Evolutionary conservation across 1,140 invertebrate species (phyloP).

Genomic region (Brachystomella parvula): DNA sequence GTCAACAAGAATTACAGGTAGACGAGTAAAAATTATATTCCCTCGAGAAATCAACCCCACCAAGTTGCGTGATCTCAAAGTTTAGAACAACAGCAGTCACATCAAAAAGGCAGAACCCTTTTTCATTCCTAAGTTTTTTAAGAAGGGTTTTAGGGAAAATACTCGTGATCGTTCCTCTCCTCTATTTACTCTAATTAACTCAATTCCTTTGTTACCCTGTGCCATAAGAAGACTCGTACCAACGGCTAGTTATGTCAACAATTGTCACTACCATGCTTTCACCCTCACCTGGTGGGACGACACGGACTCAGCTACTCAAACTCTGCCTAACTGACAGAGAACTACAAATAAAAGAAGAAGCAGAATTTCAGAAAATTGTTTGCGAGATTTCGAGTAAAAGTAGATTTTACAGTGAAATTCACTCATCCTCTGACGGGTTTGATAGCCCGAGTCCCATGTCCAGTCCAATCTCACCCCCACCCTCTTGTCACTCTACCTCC

Average conservation of each 20-base stretch:
- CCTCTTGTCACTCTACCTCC: neutral
- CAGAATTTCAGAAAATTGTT: slow-evolving; percentile 14
- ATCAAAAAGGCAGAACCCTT: neutral
- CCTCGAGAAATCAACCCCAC: neutral
- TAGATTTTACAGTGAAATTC: slow-evolving; percentile 16
- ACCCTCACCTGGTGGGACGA: slow-evolving; percentile 23
- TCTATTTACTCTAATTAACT: neutral
- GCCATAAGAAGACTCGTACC: no score
- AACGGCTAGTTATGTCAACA: slow-evolving; percentile 17
- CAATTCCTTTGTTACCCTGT: neutral
- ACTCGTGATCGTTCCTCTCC: neutral
- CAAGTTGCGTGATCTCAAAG: slow-evolving; percentile 8
- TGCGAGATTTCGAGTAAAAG: neutral
- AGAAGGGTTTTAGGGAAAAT: neutral
- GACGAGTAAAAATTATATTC: neutral
- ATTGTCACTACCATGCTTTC: slow-evolving; percentile 23
- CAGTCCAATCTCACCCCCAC: slow-evolving; percentile 30
- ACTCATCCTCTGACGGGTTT: slow-evolving; percentile 33
- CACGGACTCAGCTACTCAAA: slow-evolving; percentile 19
- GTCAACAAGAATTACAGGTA: neutral
- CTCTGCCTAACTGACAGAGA: slow-evolving; percentile 12
- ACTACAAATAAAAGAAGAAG: slow-evolving; percentile 27
- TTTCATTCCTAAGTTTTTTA: neutral
- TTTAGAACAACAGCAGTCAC: slow-evolving; percentile 1
- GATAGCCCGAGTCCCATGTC: slow-evolving; percentile 34